Evolutionary conservation across 2,113 vertebrate genomes (phyloP).

Genomic region (Ctenomys sociabilis): DNA sequence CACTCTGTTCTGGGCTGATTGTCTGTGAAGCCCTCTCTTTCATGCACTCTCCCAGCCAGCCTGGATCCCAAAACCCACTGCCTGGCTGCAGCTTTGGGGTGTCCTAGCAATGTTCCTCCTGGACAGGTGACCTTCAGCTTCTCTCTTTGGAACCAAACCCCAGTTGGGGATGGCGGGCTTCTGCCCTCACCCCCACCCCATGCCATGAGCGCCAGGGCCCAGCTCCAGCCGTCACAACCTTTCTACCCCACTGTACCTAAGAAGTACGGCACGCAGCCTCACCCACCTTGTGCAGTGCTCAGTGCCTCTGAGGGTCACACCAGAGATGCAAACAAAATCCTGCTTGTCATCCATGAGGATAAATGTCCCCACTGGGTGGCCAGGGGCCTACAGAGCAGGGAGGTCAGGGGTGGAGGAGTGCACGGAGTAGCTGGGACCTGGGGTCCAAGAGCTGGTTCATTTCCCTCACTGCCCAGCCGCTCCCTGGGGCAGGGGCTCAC

Average conservation of each 20-base stretch:
- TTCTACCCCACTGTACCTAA: neutral
- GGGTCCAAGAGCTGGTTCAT: neutral
- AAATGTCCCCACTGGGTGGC: neutral
- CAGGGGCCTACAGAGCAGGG: neutral
- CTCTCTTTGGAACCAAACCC: neutral
- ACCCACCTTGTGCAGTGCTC: neutral
- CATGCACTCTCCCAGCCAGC: accelerated
- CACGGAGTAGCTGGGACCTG: neutral
- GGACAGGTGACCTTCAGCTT: neutral
- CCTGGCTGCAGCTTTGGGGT: neutral
- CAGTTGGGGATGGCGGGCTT: too few species aligned
- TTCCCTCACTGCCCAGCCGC: neutral
- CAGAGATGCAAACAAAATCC: constrained; percentile 49
- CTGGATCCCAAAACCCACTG: neutral
- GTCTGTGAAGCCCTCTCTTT: neutral
- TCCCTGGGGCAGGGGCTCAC: neutral
- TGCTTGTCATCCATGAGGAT: neutral
- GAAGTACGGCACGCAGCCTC: neutral
- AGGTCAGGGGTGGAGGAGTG: neutral
- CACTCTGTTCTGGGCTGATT: too few species aligned
- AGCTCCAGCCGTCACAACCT: neutral
- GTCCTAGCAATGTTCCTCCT: neutral
- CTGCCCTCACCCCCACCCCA: accelerated
- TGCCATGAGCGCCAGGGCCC: neutral
- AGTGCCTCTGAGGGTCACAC: constrained; percentile 57